Evolutionary conservation across 2,888 invertebrate genomes (phyloP).

Genomic region (Emesis furor): DNA sequence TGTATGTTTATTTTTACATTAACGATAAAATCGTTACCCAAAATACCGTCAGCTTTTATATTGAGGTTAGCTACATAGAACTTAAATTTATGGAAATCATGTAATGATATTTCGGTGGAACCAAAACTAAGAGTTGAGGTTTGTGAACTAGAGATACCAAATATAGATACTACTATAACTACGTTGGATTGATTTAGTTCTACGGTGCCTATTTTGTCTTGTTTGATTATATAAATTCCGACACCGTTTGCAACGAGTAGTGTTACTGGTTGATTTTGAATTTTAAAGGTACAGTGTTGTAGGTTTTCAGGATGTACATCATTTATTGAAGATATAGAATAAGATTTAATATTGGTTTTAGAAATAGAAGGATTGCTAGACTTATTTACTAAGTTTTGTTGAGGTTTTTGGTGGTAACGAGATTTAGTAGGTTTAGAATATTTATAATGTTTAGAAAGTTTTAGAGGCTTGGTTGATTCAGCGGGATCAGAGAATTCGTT

Average conservation of each 20-base stretch:
- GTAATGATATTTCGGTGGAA: slow-evolving; percentile 66
- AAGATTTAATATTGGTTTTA: too few relatives aligned
- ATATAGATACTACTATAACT: slow-evolving; percentile 63
- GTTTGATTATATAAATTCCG: slow-evolving; percentile 70
- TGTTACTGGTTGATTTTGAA: slow-evolving; percentile 67
- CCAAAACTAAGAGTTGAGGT: slow-evolving; percentile 66
- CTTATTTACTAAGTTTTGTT: too few relatives aligned
- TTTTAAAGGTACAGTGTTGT: slow-evolving; percentile 71
- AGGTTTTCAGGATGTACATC: slow-evolving; percentile 73
- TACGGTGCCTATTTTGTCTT: slow-evolving; percentile 62
- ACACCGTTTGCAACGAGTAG: slow-evolving; percentile 75
- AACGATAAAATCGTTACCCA: slow-evolving; percentile 74
- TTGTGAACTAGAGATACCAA: slow-evolving; percentile 71
- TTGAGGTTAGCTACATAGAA: slow-evolving; percentile 74
- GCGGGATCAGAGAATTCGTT: not conserved
- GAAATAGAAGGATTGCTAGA: slow-evolving; percentile 72
- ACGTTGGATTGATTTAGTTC: slow-evolving; percentile 55
- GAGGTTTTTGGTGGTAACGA: not conserved
- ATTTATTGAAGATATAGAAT: slow-evolving; percentile 69
- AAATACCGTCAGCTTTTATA: slow-evolving; percentile 73
- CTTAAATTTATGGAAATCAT: slow-evolving; percentile 70
- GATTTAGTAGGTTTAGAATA: slow-evolving; percentile 25
- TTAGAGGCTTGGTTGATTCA: not conserved
- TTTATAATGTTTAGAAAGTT: not conserved
- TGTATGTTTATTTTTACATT: too few relatives aligned